phyloP scores from a whole-genome alignment of 2,113 vertebrate genomes.

The Erinaceus europaeus region DNA sequence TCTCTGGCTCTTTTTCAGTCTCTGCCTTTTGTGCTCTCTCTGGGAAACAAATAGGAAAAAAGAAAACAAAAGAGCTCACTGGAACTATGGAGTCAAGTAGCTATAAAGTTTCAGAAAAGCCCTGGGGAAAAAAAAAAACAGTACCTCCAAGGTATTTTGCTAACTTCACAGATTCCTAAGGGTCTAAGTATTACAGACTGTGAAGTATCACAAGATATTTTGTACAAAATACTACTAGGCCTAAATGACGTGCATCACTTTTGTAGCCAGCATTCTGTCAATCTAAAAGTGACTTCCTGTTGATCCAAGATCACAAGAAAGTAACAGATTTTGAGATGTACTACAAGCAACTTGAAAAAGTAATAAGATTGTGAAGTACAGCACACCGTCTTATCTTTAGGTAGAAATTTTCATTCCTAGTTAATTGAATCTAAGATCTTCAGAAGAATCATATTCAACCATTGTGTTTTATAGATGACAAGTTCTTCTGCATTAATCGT shows the following conservation, averaged over 20 bases:
- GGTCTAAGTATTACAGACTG: not conserved
- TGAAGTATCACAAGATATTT: not conserved
- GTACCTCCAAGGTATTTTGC: not conserved
- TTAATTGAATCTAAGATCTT: not conserved
- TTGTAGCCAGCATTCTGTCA: not conserved
- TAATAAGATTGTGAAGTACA: not conserved
- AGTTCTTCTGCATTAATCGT: not conserved
- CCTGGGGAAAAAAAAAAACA: too few relatives aligned
- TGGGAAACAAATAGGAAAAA: not conserved
- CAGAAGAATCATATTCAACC: not conserved
- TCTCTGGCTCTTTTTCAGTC: not conserved
- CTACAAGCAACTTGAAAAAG: not conserved
- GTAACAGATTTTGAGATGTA: not conserved
- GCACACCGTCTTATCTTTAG: not conserved
- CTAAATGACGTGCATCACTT: not conserved
- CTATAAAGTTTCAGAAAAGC: too few relatives aligned
- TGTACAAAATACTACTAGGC: not conserved
- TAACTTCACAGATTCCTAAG: not conserved
- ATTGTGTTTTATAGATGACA: not conserved
- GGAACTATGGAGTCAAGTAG: too few relatives aligned
- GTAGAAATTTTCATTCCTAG: not conserved
- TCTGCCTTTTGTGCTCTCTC: not conserved
- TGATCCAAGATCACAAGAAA: not conserved
- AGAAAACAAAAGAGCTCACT: too few relatives aligned
- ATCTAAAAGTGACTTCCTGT: not conserved